phyloP scores from a whole-genome alignment of 2,888 invertebrate genomes.

The Phrixothrix hirtus region DNA sequence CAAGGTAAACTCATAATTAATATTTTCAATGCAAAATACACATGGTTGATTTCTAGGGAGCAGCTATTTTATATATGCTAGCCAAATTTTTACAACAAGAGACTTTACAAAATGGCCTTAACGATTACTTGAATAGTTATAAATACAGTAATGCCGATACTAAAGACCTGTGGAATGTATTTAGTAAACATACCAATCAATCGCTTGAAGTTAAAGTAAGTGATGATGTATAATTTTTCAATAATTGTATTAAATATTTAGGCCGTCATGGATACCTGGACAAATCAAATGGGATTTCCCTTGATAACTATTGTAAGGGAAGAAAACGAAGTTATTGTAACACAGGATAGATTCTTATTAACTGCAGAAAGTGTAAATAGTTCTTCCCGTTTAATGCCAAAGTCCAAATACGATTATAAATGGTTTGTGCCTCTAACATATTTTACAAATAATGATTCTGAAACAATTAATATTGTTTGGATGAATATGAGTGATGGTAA shows the following conservation, averaged over 20 bases:
- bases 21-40: too few relatives aligned
- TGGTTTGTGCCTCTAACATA: slow-evolving; percentile 83
- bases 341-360: slow-evolving; percentile 67
- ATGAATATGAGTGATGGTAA: slow-evolving; percentile 81
- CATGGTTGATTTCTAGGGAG: too few relatives aligned
- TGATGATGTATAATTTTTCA: not conserved
- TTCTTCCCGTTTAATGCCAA: slow-evolving; percentile 48
- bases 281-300: slow-evolving; percentile 81
- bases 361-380: slow-evolving; percentile 53
- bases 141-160: slow-evolving; percentile 75
- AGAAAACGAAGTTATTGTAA: slow-evolving; percentile 65
- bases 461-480: slow-evolving; percentile 67
- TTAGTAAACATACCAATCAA: slow-evolving; percentile 67
- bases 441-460: slow-evolving; percentile 67
- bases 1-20: too few relatives aligned
- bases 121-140: slow-evolving; percentile 69
- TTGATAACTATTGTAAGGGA: slow-evolving; percentile 68
- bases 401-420: slow-evolving; percentile 63
- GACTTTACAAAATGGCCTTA: slow-evolving; percentile 65
- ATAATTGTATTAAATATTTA: slow-evolving; percentile 41
- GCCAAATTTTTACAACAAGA: slow-evolving; percentile 69
- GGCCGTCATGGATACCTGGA: slow-evolving; percentile 79
- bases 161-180: slow-evolving; percentile 78
- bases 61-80: slow-evolving; percentile 73
- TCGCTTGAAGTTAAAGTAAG: slow-evolving; percentile 65